A percentile compares a stretch with the other conserved stretches of the same genome.
Conservation (phyloP, 92 coral and sea anemone genomes). For the Epizoanthus stellaris region DNA sequence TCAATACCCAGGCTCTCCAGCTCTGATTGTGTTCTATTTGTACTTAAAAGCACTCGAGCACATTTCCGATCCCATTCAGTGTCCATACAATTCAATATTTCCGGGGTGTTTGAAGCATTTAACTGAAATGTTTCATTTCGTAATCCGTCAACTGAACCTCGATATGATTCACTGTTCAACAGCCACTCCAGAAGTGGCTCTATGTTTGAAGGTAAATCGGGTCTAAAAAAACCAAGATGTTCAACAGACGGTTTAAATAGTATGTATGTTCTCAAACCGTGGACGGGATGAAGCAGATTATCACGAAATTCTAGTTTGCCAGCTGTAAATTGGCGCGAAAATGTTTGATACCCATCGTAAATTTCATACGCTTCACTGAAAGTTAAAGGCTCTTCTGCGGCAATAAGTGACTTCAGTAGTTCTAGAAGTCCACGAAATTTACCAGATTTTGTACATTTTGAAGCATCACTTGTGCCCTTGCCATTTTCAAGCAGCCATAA, state of each 20-base stretch:
- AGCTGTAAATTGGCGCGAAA: conserved; percentile 17
- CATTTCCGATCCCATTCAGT: conserved; percentile 53
- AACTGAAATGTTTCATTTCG: neutral
- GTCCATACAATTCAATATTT: conserved; percentile 42
- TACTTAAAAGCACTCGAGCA: conserved; percentile 29
- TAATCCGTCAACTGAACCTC: neutral
- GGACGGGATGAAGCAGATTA: conserved; percentile 20
- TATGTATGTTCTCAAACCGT: neutral
- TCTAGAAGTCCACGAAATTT: conserved; percentile 15
- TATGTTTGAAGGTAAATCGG: neutral
- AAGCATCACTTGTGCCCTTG: neutral
- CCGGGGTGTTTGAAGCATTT: neutral
- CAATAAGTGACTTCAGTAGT: conserved; percentile 18
- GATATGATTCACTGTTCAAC: neutral
- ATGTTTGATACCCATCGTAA: conserved; percentile 18
- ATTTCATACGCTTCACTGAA: conserved; percentile 10
- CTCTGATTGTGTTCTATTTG: conserved; percentile 26
- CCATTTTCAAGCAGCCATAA: conserved; percentile 24
- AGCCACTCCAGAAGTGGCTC: neutral
- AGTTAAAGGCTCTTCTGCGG: conserved; percentile 24
- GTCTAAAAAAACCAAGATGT: neutral
- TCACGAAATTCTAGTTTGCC: conserved; percentile 24
- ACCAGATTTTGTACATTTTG: neutral
- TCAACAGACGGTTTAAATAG: neutral
- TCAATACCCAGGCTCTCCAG: conserved; percentile 25